Percentiles rank a stretch among this genome's conserved stretches.
These are phyloP conservation scores for Trypoxylon attenuatum DNA, from an alignment of 2,888 invertebrate species.

Conservation along the genomic window DNA sequence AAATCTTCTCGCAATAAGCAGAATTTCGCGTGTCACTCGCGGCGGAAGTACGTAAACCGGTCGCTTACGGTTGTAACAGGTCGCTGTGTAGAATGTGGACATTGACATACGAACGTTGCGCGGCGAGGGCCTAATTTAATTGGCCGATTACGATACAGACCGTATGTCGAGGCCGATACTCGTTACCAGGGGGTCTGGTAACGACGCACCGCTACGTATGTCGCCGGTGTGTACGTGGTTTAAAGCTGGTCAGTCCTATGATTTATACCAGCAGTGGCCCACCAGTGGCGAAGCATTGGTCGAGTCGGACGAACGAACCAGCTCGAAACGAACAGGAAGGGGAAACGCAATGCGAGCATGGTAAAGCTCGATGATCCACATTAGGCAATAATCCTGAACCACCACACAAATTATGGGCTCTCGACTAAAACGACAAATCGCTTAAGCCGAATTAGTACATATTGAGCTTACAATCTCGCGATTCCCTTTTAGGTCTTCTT, in stretches of 20 bases:
- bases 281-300: slow-evolving; percentile 3
- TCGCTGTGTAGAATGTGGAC: too few relatives aligned
- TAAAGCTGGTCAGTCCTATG: slow-evolving; percentile 29
- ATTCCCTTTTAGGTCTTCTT: too few relatives aligned
- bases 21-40: too few relatives aligned
- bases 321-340: slow-evolving; percentile 17
- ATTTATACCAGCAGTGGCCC: slow-evolving; percentile 38
- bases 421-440: slow-evolving; percentile 32
- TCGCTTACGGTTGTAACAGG: background rate
- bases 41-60: slow-evolving; percentile 16
- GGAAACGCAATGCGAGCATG: slow-evolving; percentile 36
- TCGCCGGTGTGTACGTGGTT: slow-evolving; percentile 32
- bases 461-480: too few relatives aligned
- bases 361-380: slow-evolving; percentile 52
- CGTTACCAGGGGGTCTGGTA: slow-evolving; percentile 27
- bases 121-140: slow-evolving; percentile 46
- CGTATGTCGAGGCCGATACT: slow-evolving; percentile 28
- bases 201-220: slow-evolving; percentile 19
- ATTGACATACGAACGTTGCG: slow-evolving; percentile 43
- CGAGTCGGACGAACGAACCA: background rate
- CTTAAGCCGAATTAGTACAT: slow-evolving; percentile 14
- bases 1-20: too few relatives aligned
- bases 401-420: slow-evolving; percentile 23
- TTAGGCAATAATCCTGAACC: slow-evolving; percentile 47
- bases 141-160: slow-evolving; percentile 43